These are phyloP conservation scores for Seira ritae DNA, from an alignment of 2,888 invertebrate genomes.

Conservation along the genomic window DNA sequence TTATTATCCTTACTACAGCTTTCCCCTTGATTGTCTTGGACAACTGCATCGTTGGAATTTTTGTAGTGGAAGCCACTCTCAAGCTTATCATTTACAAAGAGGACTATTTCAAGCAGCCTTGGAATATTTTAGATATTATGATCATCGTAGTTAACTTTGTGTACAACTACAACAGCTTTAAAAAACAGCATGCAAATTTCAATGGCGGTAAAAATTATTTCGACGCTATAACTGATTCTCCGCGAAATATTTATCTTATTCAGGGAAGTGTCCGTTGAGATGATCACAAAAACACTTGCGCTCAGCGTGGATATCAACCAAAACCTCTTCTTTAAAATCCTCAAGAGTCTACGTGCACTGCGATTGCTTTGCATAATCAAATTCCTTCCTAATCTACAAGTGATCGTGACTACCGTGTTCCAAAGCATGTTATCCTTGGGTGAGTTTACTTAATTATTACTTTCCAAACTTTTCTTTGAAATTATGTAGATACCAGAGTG, in stretches of 20 bases:
- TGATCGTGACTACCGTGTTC: slow-evolving; percentile 74
- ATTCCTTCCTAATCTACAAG: slow-evolving; percentile 73
- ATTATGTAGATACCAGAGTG: too few relatives aligned
- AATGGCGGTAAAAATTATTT: background rate
- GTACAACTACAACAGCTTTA: slow-evolving; percentile 41
- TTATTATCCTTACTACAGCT: too few relatives aligned
- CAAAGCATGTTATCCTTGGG: slow-evolving; percentile 73
- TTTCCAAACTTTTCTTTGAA: too few relatives aligned
- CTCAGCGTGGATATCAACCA: slow-evolving; percentile 66
- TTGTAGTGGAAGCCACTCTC: slow-evolving; percentile 69
- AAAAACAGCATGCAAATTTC: too few relatives aligned
- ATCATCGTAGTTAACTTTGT: slow-evolving; percentile 68
- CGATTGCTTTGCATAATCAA: slow-evolving; percentile 70
- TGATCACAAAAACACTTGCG: slow-evolving; percentile 62
- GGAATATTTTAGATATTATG: slow-evolving; percentile 68
- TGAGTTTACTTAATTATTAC: too few relatives aligned
- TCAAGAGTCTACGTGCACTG: slow-evolving; percentile 67
- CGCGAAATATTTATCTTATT: too few relatives aligned
- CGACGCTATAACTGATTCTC: too few relatives aligned
- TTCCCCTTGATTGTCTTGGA: slow-evolving; percentile 65
- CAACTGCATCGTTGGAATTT: slow-evolving; percentile 68
- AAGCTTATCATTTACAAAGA: slow-evolving; percentile 69
- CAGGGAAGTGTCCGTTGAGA: slow-evolving; percentile 62
- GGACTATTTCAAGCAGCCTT: slow-evolving; percentile 67
- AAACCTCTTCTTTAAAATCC: slow-evolving; percentile 62